Evolutionary conservation across 2,113 vertebrate species (phyloP), one percentile per base, ranked within the genome.

Genomic region (Lophius piscatorius): DNA sequence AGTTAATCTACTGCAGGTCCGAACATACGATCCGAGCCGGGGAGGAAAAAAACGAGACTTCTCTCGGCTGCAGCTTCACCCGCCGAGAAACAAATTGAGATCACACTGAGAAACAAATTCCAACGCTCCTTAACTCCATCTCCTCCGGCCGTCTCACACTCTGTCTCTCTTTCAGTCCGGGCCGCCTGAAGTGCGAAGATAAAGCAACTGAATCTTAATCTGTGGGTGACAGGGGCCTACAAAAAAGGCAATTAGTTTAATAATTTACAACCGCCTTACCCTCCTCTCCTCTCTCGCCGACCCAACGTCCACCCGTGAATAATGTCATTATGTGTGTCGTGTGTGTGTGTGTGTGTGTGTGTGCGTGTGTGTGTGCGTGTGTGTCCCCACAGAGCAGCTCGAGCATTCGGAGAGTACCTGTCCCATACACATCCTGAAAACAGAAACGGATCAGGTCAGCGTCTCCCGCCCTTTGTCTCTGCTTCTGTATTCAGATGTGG

Each of bases 351-450:
- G 34, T 36, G 34, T 36, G 34, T 4, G 34, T 83, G 56, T 74
- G 48, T 78, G 77, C 74, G 64, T 78, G 34, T 56, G n/a, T 87
- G 58, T 74, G 55, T 80, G 67, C 82, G 82, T 82, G 76, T 85
- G 45, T 84, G 67, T 84, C 17, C 57, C 82, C 79, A 86, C 92
- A 99, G 96, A 93, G 96, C 96, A 79, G 96, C 96, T 16, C 91
- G 94, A 88, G 95, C 94, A 69, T 99, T 99, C 82, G 96, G 96
- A 90, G 97, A 99, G 74, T 98, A 97, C 82, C 93, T 98, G 88
- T 97, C 96, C 60, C 96, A 97, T 89, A 93, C 92, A 73, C 95
- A 97, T 79, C 94, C 94, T 8, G 95, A 98, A 76, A 92, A 91
- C 80, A 88, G 89, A 67, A 96, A 96, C 80, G 95, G 95, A 84